phyloP scores from a whole-genome alignment of 1,140 invertebrate genomes.

The Lethocerus indicus region DNA sequence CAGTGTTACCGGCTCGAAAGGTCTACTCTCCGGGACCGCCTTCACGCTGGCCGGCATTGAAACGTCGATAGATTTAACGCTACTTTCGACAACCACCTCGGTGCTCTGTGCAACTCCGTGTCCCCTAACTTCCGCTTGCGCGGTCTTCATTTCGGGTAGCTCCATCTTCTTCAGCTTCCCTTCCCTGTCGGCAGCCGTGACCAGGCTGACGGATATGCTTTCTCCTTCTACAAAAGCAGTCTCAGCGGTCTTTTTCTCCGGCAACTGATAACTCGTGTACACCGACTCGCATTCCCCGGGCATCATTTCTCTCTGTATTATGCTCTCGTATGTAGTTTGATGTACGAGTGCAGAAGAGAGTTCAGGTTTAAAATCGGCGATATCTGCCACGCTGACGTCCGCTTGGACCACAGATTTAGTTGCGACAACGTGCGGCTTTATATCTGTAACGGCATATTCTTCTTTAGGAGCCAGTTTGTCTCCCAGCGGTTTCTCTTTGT shows the following conservation, averaged over 20 bases:
- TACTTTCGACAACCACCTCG: conserved; percentile 23
- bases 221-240: conserved; percentile 25
- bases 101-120: conserved; percentile 20
- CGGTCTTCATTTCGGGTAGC: conserved; percentile 15
- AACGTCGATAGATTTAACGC: conserved; percentile 20
- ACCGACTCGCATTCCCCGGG: conserved; percentile 31
- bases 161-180: conserved; percentile 10
- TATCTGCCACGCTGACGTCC: conserved; percentile 23
- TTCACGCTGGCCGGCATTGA: conserved; percentile 16
- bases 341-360: conserved; percentile 25
- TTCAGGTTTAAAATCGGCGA: conserved; percentile 21
- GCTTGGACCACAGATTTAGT: conserved; percentile 30
- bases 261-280: conserved; percentile 22
- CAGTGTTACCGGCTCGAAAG: conserved; percentile 22
- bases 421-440: conserved; percentile 31
- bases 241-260: conserved; percentile 26
- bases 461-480: conserved; percentile 17
- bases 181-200: conserved; percentile 21
- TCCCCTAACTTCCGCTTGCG: conserved; percentile 10
- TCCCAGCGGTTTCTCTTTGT: conserved; percentile 26
- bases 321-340: conserved; percentile 27
- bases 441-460: conserved; percentile 28
- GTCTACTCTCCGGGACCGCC: conserved; percentile 23
- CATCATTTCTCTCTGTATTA: conserved; percentile 29
- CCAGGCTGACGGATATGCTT: conserved; percentile 23